A percentile compares a stretch with the other conserved stretches of the same genome.
These are phyloP conservation scores for Taeniopygia guttata DNA, from an alignment of 2,797 vertebrate genomes.

Conservation along the genomic window DNA sequence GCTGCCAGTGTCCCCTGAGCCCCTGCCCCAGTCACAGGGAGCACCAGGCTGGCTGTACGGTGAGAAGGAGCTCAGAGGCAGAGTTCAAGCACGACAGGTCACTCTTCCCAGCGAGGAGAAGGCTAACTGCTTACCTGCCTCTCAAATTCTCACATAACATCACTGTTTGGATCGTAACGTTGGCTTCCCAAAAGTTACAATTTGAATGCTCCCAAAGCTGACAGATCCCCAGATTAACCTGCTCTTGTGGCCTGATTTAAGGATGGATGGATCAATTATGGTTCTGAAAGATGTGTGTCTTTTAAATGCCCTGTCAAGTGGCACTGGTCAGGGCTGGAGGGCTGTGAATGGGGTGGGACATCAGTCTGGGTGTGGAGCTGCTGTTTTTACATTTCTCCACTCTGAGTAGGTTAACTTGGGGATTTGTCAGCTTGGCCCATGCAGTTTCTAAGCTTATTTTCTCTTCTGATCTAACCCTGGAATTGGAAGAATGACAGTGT, in stretches of 20 bases:
- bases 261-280: rapidly evolving
- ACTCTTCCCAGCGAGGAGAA: background rate
- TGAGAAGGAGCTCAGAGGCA: background rate
- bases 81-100: background rate
- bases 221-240: background rate
- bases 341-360: background rate
- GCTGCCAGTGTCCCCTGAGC: background rate
- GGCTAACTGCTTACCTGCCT: background rate
- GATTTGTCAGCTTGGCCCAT: background rate
- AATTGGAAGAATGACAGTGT: background rate
- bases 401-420: background rate
- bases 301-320: background rate
- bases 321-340: background rate
- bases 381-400: background rate
- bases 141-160: background rate
- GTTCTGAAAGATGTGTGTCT: background rate
- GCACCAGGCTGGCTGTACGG: background rate
- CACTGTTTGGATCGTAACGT: background rate
- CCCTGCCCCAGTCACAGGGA: background rate
- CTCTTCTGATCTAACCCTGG: background rate
- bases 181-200: background rate
- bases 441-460: background rate
- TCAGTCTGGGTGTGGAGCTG: no score
- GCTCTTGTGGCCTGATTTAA: background rate
- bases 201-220: background rate